phyloP scores from a whole-genome alignment of 2,888 invertebrate species.

The Drosophila trichaetosa region DNA sequence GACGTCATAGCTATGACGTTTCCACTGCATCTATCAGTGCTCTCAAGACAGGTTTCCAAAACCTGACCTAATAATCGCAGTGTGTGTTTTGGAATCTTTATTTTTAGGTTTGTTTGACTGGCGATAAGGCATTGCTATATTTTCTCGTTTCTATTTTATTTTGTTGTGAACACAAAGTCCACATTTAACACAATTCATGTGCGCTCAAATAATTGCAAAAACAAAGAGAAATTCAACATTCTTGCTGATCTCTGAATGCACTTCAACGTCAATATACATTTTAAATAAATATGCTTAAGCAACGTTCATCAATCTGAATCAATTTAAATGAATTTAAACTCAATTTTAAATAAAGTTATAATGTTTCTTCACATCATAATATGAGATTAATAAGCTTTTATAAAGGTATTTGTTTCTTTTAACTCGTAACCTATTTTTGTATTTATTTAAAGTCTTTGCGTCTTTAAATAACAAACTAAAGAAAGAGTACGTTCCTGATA shows the following conservation, averaged over 20 bases:
- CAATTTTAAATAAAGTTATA: no score
- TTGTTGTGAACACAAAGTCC: constrained; percentile 39
- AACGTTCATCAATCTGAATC: background rate
- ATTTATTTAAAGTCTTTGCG: background rate
- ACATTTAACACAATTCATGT: constrained; percentile 11
- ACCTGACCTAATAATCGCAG: constrained; percentile 51
- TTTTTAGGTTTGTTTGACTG: constrained; percentile 25
- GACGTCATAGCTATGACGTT: constrained; percentile 51
- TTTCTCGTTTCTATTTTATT: constrained; percentile 8
- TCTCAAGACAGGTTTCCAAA: constrained; percentile 41
- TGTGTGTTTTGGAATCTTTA: constrained; percentile 29
- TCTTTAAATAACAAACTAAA: background rate
- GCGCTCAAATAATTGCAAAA: constrained; percentile 13
- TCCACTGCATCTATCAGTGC: background rate
- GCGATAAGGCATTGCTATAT: constrained; percentile 34
- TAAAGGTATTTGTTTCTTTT: background rate
- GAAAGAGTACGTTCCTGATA: background rate
- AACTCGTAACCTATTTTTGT: background rate
- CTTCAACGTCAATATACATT: background rate
- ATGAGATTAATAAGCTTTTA: background rate
- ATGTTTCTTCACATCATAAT: background rate
- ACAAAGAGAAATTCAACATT: constrained; percentile 5
- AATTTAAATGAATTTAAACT: background rate
- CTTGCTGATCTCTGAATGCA: background rate
- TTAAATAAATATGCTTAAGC: background rate